These are phyloP conservation scores for Ptilorrhoa leucosticta DNA, from an alignment of 2,113 vertebrate genomes.

Conservation along the genomic window DNA sequence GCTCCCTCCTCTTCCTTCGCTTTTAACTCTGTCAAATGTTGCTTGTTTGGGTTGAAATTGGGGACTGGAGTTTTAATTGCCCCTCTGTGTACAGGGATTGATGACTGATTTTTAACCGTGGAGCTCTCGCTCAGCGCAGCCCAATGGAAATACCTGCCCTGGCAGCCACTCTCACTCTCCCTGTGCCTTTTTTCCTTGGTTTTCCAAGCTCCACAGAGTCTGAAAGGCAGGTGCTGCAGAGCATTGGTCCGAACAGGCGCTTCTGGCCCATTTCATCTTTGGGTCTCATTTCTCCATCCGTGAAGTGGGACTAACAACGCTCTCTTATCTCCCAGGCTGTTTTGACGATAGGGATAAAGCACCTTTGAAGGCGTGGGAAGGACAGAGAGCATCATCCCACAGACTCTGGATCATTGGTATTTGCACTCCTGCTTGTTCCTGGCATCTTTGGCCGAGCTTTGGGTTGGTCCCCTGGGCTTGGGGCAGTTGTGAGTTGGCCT, in stretches of 20 bases:
- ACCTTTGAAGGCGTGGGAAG: not conserved
- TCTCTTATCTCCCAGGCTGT: not conserved
- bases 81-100: not conserved
- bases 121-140: accelerated
- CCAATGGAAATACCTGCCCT: not conserved
- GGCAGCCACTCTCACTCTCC: not conserved
- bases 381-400: not conserved
- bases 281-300: not conserved
- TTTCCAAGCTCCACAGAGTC: not conserved
- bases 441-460: not conserved
- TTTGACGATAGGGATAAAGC: not conserved
- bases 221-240: not conserved
- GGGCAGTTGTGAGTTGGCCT: not conserved
- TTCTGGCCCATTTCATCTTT: not conserved
- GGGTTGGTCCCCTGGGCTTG: not conserved
- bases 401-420: accelerated
- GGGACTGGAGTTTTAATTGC: not conserved
- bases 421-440: not conserved
- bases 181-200: not conserved
- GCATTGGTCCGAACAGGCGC: accelerated
- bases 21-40: not conserved
- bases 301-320: not conserved
- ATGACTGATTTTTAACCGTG: accelerated
- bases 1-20: not conserved
- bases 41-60: not conserved